Evolutionary conservation across 2,888 invertebrate species (phyloP), one percentile per base, ranked within the genome.

Genomic region (Sepiola atlantica): DNA sequence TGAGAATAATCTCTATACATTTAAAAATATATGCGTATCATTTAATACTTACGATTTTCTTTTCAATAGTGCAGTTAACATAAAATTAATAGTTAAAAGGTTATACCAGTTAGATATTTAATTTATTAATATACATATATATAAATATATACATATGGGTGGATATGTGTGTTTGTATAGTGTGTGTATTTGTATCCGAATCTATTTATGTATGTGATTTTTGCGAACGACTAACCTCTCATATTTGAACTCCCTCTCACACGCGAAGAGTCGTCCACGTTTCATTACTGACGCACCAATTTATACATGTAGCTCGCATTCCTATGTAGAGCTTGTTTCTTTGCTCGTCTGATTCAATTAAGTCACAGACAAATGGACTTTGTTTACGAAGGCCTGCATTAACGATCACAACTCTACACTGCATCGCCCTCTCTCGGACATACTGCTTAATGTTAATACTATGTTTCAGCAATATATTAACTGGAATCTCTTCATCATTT

Each of bases 401-500:
- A n/a, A 77, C 32, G 77, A 77, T 77, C 32, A n/a, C 77, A n/a
- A 77, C n/a, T n/a, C n/a, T 77, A n/a, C 77, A 77, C 77, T n/a
- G n/a, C 32, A n/a, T 77, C 32, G 32, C n/a, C 18, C n/a, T 45
- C 77, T 77, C 32, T n/a, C 77, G 77, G 77, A 77, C 32, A 77
- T 77, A n/a, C 28, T 14, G n/a, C 14, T 77, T 77, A n/a, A 77
- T 14, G 77, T 77, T 77, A 77, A n/a, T 77, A 77, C 77, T n/a
- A 77, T n/a, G 77, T 77, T n/a, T 77, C 77, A 77, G n/a, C 77
- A 77, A 77, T 77, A 77, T n/a, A 77, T 77, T 77, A n/a, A 32
- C 3, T 0, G 16, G 77, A 14, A n/a, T 16, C 77, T n/a, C 77
- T 77, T 77, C 77, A 77, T 77, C 77, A 77, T 77, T 14, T n/a